Evolutionary conservation across 1,140 invertebrate species (phyloP).

Genomic region (Metaphire vulgaris): DNA sequence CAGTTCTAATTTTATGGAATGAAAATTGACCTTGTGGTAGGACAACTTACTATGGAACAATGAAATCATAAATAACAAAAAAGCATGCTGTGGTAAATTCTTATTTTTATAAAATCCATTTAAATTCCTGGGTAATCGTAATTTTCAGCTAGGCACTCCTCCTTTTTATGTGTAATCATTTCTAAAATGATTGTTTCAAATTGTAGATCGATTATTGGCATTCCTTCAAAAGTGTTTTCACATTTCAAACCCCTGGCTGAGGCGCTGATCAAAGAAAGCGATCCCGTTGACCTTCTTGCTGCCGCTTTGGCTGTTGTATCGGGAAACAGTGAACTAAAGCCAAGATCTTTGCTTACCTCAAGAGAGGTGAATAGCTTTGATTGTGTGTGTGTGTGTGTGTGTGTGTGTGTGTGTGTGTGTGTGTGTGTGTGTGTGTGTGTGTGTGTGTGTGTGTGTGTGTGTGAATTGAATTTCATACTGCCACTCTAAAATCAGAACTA

Average conservation of each 20-base stretch:
- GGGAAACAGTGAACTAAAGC: constrained; percentile 36
- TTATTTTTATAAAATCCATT: neutral
- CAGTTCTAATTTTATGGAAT: too few relatives aligned
- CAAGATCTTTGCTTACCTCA: constrained; percentile 41
- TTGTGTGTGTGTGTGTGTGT: too few relatives aligned
- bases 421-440: too few relatives aligned
- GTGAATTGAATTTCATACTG: too few relatives aligned
- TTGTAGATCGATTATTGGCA: constrained; percentile 39
- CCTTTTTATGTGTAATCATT: neutral
- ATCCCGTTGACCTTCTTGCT: constrained; percentile 39
- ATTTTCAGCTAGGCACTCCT: neutral
- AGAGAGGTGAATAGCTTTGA: too few relatives aligned
- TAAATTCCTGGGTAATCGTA: neutral
- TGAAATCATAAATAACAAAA: too few relatives aligned
- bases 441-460: too few relatives aligned
- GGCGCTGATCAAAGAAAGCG: constrained; percentile 37
- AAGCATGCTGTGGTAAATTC: too few relatives aligned
- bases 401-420: too few relatives aligned
- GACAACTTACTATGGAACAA: too few relatives aligned
- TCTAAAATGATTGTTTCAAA: constrained; percentile 3
- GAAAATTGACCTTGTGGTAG: too few relatives aligned
- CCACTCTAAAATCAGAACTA: too few relatives aligned
- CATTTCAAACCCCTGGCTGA: constrained; percentile 41
- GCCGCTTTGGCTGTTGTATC: constrained; percentile 46
- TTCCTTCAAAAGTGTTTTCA: constrained; percentile 34